These are phyloP conservation scores for Lathamus discolor DNA, from an alignment of 2,113 vertebrate species.

Conservation along the genomic window DNA sequence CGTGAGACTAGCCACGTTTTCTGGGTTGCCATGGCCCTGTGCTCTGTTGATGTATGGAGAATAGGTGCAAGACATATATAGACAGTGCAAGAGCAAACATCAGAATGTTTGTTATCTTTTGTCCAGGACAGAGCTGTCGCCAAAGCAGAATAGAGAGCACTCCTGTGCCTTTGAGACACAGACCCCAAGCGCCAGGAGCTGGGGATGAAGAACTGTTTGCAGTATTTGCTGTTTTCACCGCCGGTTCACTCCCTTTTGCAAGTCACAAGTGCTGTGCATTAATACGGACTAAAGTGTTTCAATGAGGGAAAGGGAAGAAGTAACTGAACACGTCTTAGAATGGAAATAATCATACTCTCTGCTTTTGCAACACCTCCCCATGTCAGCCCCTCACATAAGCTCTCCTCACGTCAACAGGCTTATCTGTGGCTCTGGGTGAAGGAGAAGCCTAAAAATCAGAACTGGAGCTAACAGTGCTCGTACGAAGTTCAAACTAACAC, in stretches of 20 bases:
- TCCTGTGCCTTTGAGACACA: background rate
- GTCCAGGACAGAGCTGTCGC: background rate
- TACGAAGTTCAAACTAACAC: background rate
- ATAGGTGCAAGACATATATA: slow-evolving; percentile 9
- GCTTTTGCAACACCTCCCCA: background rate
- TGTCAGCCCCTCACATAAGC: background rate
- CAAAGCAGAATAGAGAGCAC: background rate
- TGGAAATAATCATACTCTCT: background rate
- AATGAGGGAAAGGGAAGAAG: background rate
- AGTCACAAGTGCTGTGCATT: background rate
- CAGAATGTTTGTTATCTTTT: slow-evolving; percentile 37
- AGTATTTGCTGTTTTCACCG: background rate
- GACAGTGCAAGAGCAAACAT: slow-evolving; percentile 15
- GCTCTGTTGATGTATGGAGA: slow-evolving; percentile 18
- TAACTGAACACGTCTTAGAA: background rate
- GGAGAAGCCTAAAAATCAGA: background rate
- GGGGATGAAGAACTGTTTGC: background rate
- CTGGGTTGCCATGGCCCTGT: background rate
- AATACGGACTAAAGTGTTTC: background rate
- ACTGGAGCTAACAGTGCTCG: background rate
- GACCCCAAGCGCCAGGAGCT: background rate
- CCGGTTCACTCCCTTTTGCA: background rate
- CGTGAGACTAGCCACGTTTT: slow-evolving; percentile 22
- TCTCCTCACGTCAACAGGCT: background rate
- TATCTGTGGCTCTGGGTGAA: background rate